Conservation (phyloP, 2,888 invertebrate genomes). For the Chrysotoxum bicinctum region DNA sequence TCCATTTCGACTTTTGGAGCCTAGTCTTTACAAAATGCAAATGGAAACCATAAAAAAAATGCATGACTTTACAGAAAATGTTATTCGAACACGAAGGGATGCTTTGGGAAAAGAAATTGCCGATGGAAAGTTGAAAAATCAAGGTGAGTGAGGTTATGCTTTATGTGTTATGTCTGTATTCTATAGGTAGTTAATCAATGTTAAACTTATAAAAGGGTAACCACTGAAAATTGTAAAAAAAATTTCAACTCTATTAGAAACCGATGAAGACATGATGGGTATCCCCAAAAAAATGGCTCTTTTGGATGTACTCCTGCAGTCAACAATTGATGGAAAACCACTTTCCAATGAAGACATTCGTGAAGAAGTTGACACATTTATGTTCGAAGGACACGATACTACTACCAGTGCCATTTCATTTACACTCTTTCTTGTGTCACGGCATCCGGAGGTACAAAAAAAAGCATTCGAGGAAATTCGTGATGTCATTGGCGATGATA, state of each 20-base stretch:
- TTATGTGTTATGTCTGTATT: neutral
- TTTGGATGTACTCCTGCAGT: constrained; percentile 85
- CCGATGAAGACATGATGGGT: constrained; percentile 79
- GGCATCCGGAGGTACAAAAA: constrained; percentile 77
- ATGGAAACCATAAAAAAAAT: constrained; percentile 74
- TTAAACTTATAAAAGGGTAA: no score
- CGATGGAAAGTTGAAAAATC: constrained; percentile 51
- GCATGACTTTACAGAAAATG: constrained; percentile 78
- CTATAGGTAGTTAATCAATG: neutral
- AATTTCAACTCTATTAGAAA: neutral
- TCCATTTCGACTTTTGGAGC: constrained; percentile 75
- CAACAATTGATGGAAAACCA: constrained; percentile 83
- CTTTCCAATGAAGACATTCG: constrained; percentile 84
- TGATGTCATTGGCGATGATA: constrained; percentile 76
- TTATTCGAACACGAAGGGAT: constrained; percentile 75
- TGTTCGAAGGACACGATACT: constrained; percentile 82
- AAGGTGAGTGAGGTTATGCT: constrained; percentile 15
- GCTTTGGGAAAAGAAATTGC: constrained; percentile 71
- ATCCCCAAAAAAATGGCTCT: constrained; percentile 85
- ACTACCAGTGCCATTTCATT: constrained; percentile 79
- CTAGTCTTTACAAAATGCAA: constrained; percentile 73
- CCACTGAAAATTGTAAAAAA: neutral
- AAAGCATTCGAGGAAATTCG: constrained; percentile 77
- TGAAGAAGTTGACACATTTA: constrained; percentile 87
- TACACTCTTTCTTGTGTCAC: constrained; percentile 77